These are phyloP conservation scores for Peromyscus polionotus DNA, from an alignment of 2,113 vertebrate species.

Conservation along the genomic window DNA sequence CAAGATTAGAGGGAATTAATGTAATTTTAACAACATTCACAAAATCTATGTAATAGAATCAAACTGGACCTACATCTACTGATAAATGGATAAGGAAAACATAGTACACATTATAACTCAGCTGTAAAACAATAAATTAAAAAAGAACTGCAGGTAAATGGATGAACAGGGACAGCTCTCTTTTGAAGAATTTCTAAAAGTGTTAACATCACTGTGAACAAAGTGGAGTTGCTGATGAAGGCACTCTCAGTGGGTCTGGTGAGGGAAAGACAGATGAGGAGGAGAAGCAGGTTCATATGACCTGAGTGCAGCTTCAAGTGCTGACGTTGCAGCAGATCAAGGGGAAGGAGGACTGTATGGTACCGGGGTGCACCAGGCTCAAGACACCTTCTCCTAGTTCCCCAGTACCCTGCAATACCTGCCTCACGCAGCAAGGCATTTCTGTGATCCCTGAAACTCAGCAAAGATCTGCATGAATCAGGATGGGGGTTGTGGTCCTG, in stretches of 20 bases:
- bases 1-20: not conserved
- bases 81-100: not conserved
- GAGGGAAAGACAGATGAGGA: conserved; percentile 97
- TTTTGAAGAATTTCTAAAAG: conserved; percentile 96
- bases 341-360: conserved; percentile 97
- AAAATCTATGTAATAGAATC: not conserved
- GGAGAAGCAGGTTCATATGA: conserved; percentile 97
- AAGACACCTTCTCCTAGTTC: conserved; percentile 95
- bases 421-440: not conserved
- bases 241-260: conserved; percentile 95
- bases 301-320: conserved; percentile 97
- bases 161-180: conserved; percentile 93
- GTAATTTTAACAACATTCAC: not conserved
- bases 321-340: conserved; percentile 97
- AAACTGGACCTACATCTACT: not conserved
- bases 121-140: not conserved
- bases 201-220: conserved; percentile 94
- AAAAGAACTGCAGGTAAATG: not conserved
- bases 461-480: not conserved
- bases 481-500: conserved; percentile 64
- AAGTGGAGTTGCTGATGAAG: conserved; percentile 99
- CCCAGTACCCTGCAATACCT: not conserved
- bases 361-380: conserved; percentile 97
- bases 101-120: too few species aligned
- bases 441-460: conserved; percentile 60